phyloP scores from a whole-genome alignment of 2,113 vertebrate genomes.

The Amblyornis subalaris region DNA sequence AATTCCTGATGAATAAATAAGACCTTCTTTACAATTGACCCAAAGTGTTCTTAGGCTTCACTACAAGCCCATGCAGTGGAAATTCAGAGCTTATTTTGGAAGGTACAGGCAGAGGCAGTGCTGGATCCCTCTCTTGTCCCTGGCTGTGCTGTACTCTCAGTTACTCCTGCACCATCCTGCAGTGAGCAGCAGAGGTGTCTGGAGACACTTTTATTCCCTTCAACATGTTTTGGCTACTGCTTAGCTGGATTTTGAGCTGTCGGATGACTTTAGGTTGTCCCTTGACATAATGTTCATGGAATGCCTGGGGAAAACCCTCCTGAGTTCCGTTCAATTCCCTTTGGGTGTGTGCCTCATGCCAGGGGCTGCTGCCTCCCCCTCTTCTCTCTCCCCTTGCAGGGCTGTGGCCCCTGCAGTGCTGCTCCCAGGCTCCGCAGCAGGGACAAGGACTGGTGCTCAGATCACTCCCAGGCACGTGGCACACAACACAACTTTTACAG shows the following conservation, averaged over 20 bases:
- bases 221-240: background rate
- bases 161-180: background rate
- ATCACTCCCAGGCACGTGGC: rapidly evolving
- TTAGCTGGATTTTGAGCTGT: background rate
- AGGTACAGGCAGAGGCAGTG: background rate
- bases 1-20: background rate
- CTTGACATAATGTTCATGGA: background rate
- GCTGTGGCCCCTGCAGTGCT: background rate
- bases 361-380: background rate
- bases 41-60: background rate
- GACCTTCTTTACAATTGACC: background rate
- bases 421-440: background rate
- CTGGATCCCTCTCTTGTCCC: background rate
- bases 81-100: background rate
- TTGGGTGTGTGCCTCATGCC: background rate
- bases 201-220: background rate
- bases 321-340: background rate
- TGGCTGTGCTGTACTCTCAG: background rate
- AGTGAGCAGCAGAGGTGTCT: rapidly evolving
- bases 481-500: background rate
- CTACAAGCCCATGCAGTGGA: background rate
- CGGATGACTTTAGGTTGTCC: background rate
- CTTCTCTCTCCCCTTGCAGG: background rate
- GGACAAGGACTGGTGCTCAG: rapidly evolving
- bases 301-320: background rate